phyloP scores from a whole-genome alignment of 2,888 invertebrate genomes.

The Hyalella azteca region DNA sequence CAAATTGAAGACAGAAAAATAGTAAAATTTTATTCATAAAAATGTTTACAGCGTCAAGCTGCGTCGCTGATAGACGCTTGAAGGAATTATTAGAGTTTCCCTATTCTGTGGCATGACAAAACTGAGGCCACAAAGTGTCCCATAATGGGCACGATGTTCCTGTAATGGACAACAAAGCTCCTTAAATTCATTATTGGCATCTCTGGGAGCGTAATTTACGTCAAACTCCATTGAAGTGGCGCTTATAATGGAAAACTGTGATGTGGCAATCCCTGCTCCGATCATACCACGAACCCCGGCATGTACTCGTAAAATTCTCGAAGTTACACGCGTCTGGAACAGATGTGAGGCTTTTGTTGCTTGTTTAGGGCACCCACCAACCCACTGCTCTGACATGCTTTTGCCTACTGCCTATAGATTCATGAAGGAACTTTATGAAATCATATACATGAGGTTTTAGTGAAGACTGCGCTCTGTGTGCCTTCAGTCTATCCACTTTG shows the following conservation, averaged over 20 bases:
- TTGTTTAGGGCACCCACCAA: constrained; percentile 13
- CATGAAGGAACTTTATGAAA: constrained; percentile 32
- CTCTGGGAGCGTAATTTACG: constrained; percentile 28
- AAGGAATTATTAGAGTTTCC: neutral
- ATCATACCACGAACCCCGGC: constrained; percentile 6
- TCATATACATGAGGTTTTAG: constrained; percentile 17
- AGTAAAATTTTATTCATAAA: too few species aligned
- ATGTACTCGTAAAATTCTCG: neutral
- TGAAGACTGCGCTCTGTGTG: neutral
- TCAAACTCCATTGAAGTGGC: constrained; percentile 27
- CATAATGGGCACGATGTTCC: constrained; percentile 25
- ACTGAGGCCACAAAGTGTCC: constrained; percentile 23
- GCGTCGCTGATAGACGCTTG: too few species aligned
- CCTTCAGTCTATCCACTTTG: constrained; percentile 27
- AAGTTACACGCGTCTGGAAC: constrained; percentile 18
- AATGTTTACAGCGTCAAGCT: too few species aligned
- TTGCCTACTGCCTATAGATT: constrained; percentile 31
- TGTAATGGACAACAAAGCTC: constrained; percentile 21
- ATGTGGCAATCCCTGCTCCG: constrained; percentile 23
- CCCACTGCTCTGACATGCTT: constrained; percentile 3
- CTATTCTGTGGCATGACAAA: constrained; percentile 25
- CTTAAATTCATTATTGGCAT: constrained; percentile 29
- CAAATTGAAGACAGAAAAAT: too few species aligned
- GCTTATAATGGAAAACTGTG: constrained; percentile 36
- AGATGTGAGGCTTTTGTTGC: constrained; percentile 27